phyloP scores from a whole-genome alignment of 2,113 vertebrate species.

The Oceanites oceanicus region DNA sequence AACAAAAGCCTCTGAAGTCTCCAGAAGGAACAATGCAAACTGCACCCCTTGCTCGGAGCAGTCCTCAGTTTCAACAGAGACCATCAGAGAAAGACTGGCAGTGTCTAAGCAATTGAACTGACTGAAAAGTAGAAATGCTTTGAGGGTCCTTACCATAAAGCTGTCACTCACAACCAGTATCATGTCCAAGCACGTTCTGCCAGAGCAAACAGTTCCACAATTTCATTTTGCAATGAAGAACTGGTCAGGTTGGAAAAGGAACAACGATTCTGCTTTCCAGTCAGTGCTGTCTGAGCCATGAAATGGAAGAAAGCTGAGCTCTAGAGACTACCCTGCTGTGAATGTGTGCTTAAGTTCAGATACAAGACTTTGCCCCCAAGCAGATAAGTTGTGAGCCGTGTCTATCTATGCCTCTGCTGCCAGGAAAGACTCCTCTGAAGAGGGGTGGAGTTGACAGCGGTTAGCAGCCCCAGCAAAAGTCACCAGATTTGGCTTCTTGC shows the following conservation, averaged over 20 bases:
- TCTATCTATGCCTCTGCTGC: background rate
- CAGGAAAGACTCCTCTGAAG: background rate
- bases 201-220: background rate
- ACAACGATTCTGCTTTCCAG: background rate
- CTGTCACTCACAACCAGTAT: constrained; percentile 11
- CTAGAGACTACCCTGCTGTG: background rate
- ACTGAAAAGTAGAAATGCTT: background rate
- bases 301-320: background rate
- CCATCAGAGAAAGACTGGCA: background rate
- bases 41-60: background rate
- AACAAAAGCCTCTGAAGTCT: constrained; percentile 27
- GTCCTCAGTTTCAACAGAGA: background rate
- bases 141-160: constrained; percentile 43
- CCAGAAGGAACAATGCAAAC: constrained; percentile 43
- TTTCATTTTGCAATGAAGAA: background rate
- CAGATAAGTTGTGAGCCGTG: background rate
- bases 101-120: background rate
- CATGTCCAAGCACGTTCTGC: background rate
- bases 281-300: background rate
- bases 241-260: background rate
- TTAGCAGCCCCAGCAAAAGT: background rate
- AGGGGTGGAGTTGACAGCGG: background rate
- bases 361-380: constrained; percentile 40
- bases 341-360: constrained; percentile 37
- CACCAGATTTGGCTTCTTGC: background rate